Conservation (phyloP, 2,113 vertebrate species). For the Cochlearius cochlearius region DNA sequence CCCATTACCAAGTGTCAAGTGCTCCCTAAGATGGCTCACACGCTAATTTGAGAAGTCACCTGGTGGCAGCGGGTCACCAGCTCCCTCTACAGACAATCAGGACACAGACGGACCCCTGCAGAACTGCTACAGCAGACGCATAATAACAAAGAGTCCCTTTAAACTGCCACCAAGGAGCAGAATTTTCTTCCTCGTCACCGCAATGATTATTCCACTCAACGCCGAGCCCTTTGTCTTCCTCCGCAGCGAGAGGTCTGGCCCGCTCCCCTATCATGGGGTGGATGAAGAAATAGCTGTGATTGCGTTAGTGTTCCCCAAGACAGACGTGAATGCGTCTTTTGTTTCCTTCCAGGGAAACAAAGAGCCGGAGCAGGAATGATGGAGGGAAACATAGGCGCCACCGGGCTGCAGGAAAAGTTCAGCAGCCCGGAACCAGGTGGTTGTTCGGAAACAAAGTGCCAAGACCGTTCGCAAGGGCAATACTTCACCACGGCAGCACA, state of each 20-base stretch:
- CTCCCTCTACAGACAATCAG: conserved; percentile 63
- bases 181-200: background rate
- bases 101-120: conserved; percentile 51
- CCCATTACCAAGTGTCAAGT: conserved; percentile 47
- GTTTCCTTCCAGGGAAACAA: conserved; percentile 40
- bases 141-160: conserved; percentile 19
- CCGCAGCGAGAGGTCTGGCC: background rate
- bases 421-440: conserved; percentile 21
- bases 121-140: background rate
- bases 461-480: background rate
- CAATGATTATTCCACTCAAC: background rate
- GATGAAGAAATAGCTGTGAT: background rate
- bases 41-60: conserved; percentile 48
- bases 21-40: conserved; percentile 47
- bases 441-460: background rate
- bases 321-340: background rate
- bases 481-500: background rate
- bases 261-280: background rate
- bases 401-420: conserved; percentile 50
- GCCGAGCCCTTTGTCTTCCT: background rate
- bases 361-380: background rate
- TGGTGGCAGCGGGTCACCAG: conserved; percentile 59
- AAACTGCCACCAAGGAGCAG: background rate
- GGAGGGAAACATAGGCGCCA: background rate
- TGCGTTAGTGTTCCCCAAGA: background rate